These are phyloP conservation scores for Microvelia longipes DNA, from an alignment of 1,140 invertebrate species.

Conservation along the genomic window DNA sequence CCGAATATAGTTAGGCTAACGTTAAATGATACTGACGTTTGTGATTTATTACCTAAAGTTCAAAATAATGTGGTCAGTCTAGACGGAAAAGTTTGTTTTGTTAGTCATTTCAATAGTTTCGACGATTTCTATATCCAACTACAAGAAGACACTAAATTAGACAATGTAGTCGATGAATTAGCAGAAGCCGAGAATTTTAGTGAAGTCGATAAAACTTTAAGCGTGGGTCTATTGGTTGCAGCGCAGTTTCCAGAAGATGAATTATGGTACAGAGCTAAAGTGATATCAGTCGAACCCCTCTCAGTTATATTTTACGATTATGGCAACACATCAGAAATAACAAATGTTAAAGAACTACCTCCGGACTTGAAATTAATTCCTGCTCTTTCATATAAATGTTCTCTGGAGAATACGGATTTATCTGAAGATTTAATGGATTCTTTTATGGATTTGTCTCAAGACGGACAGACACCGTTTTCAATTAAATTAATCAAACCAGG, in stretches of 20 bases:
- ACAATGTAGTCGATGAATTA: neutral
- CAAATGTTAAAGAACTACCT: slow-evolving; percentile 41
- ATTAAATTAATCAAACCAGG: slow-evolving; percentile 7
- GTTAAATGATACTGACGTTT: neutral
- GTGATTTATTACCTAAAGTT: neutral
- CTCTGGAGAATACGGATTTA: slow-evolving; percentile 1
- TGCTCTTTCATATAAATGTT: slow-evolving; percentile 9
- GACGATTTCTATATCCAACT: slow-evolving; percentile 2
- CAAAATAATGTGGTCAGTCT: neutral
- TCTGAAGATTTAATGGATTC: slow-evolving; percentile 4
- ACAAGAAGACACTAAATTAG: slow-evolving; percentile 3
- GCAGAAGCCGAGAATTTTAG: neutral
- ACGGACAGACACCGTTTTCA: slow-evolving; percentile 5
- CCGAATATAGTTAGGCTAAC: slow-evolving; percentile 2
- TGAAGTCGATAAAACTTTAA: neutral
- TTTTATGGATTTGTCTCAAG: slow-evolving; percentile 5
- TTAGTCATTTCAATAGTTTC: neutral
- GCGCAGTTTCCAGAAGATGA: slow-evolving; percentile 8
- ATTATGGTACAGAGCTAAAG: slow-evolving; percentile 3
- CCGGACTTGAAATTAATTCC: slow-evolving; percentile 30
- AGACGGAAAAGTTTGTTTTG: neutral
- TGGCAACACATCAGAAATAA: slow-evolving; percentile 46
- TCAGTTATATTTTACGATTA: slow-evolving; percentile 59
- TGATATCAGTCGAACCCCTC: slow-evolving; percentile 18
- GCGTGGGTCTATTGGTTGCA: slow-evolving; percentile 4